Conservation (phyloP, 1,140 invertebrate species). For the Scaptomyza graminum region DNA sequence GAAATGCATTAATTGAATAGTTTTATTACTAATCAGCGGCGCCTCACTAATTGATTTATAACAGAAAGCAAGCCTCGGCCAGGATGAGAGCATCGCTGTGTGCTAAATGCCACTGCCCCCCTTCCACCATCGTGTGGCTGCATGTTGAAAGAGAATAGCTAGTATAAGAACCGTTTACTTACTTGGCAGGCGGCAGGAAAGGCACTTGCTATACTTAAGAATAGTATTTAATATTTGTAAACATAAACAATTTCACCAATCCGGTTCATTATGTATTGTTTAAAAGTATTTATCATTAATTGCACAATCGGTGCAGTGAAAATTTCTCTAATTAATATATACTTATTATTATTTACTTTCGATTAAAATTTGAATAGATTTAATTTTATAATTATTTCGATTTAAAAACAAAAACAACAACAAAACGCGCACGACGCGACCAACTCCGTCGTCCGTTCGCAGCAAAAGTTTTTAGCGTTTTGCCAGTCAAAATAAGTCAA, state of each 20-base stretch:
- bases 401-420: neutral
- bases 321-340: neutral
- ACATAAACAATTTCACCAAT: conserved; percentile 1
- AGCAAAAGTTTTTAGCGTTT: conserved; percentile 32
- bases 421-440: conserved; percentile 16
- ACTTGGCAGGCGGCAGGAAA: conserved; percentile 31
- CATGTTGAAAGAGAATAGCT: neutral
- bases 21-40: conserved; percentile 11
- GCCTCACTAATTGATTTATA: conserved; percentile 45
- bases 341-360: neutral
- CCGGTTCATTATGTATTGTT: neutral
- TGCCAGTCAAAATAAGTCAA: conserved; percentile 21
- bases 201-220: conserved; percentile 19
- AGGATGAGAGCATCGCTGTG: conserved; percentile 6
- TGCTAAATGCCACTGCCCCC: too few relatives aligned
- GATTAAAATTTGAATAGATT: neutral
- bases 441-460: conserved; percentile 26
- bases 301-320: too few relatives aligned
- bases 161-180: neutral
- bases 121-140: neutral
- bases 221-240: conserved; percentile 5
- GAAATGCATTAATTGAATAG: too few relatives aligned
- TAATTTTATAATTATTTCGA: conserved; percentile 8
- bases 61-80: conserved; percentile 13
- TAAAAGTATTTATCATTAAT: neutral